Conservation (phyloP, 2,113 vertebrate genomes). For the Aleadryas rufinucha region DNA sequence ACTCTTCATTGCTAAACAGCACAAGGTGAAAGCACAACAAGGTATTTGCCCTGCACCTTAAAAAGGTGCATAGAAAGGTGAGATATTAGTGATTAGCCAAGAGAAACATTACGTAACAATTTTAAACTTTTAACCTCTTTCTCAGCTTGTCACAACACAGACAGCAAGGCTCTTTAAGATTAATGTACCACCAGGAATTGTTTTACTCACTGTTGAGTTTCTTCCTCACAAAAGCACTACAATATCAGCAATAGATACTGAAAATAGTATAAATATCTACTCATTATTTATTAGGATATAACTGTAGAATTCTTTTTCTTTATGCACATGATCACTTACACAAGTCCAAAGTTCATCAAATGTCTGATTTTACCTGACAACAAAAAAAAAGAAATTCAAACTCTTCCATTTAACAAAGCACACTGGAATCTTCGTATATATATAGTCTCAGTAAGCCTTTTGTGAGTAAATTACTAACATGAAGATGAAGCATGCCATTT, state of each 20-base stretch:
- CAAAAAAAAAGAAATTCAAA: not conserved
- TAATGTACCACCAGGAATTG: not conserved
- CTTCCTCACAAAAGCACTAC: not conserved
- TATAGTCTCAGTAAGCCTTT: not conserved
- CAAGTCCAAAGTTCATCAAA: not conserved
- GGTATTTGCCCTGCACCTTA: not conserved
- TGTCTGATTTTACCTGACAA: not conserved
- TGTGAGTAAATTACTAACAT: not conserved
- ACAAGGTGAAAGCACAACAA: not conserved
- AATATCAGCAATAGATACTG: not conserved
- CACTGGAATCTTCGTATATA: not conserved
- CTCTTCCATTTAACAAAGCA: not conserved
- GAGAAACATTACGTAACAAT: not conserved
- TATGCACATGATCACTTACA: fast-evolving
- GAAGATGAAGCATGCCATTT: not conserved
- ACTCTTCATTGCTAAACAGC: not conserved
- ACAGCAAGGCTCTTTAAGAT: not conserved
- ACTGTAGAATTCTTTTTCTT: not conserved
- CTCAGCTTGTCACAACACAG: not conserved
- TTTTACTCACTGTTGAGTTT: not conserved
- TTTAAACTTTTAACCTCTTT: not conserved
- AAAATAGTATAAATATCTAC: not conserved
- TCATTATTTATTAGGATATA: not conserved
- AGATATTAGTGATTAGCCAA: not conserved
- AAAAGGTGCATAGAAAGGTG: not conserved